Percentiles rank a stretch among this genome's conserved stretches.
phyloP scores from a whole-genome alignment of 2,888 invertebrate species.

The Mellilla xanthometata region DNA sequence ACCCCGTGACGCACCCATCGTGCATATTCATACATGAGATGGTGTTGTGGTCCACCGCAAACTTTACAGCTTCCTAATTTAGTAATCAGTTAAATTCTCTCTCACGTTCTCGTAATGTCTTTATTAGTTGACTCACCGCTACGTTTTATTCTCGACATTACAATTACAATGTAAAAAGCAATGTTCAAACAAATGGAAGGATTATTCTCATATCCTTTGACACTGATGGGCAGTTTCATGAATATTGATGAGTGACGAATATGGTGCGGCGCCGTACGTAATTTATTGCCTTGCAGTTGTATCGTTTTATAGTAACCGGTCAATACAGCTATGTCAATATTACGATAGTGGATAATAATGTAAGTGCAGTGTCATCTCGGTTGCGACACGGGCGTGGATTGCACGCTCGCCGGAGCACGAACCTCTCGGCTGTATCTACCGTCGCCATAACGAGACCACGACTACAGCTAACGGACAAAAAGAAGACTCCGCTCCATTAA shows the following conservation, averaged over 20 bases:
- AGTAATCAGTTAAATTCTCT: constrained; percentile 37
- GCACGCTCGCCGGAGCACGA: constrained; percentile 40
- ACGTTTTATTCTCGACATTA: neutral
- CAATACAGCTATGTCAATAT: constrained; percentile 46
- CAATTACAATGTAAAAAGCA: constrained; percentile 2
- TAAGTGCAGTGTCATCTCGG: constrained; percentile 54
- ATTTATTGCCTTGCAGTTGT: constrained; percentile 11
- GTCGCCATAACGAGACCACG: constrained; percentile 44
- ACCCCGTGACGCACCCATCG: constrained; percentile 47
- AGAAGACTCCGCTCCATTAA: constrained; percentile 43
- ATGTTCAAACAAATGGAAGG: constrained; percentile 3
- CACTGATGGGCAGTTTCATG: constrained; percentile 25
- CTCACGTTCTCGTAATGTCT: constrained; percentile 11
- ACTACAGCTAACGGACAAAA: constrained; percentile 41
- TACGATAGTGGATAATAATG: neutral
- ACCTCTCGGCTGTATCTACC: constrained; percentile 37
- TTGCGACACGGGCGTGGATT: constrained; percentile 42
- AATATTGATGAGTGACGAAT: constrained; percentile 23
- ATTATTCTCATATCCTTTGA: constrained; percentile 21
- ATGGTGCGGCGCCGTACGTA: constrained; percentile 27
- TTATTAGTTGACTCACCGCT: constrained; percentile 4
- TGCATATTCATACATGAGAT: constrained; percentile 44
- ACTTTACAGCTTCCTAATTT: constrained; percentile 49
- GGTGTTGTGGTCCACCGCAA: constrained; percentile 51
- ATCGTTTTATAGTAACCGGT: constrained; percentile 30